A percentile compares a stretch with the other conserved stretches of the same genome.
These are phyloP conservation scores for Euleptes europaea DNA, from an alignment of 2,113 vertebrate genomes.

Conservation along the genomic window DNA sequence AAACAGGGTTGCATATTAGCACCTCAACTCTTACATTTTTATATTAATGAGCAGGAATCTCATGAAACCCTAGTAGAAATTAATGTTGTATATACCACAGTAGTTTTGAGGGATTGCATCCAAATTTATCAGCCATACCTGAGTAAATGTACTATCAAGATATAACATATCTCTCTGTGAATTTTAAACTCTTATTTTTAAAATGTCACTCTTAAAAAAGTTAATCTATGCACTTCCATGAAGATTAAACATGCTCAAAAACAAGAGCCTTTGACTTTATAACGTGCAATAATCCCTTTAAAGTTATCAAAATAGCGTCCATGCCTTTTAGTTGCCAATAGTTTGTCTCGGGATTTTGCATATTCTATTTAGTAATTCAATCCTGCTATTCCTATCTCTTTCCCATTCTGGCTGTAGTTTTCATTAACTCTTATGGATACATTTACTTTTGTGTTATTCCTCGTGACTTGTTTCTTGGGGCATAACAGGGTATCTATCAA, in stretches of 20 bases:
- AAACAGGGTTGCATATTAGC: too few species aligned
- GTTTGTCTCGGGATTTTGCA: not conserved
- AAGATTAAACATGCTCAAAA: not conserved
- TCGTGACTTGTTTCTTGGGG: not conserved
- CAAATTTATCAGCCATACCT: not conserved
- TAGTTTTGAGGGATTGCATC: not conserved
- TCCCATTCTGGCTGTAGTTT: not conserved
- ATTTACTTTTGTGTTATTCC: not conserved
- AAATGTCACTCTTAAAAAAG: not conserved
- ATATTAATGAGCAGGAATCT: too few species aligned
- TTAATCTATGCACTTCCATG: not conserved
- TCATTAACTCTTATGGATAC: not conserved
- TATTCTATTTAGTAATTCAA: not conserved
- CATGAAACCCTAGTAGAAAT: not conserved
- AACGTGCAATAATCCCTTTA: not conserved
- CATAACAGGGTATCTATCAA: conserved; percentile 15
- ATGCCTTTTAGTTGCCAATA: not conserved
- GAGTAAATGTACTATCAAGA: not conserved
- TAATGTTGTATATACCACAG: not conserved
- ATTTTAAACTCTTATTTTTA: not conserved
- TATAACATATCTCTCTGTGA: not conserved
- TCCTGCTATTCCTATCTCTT: not conserved
- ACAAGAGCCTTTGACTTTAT: not conserved
- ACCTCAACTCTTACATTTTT: too few species aligned
- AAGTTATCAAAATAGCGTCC: not conserved